These are phyloP conservation scores for Drosophila littoralis DNA, from an alignment of 1,140 invertebrate genomes.

Conservation along the genomic window DNA sequence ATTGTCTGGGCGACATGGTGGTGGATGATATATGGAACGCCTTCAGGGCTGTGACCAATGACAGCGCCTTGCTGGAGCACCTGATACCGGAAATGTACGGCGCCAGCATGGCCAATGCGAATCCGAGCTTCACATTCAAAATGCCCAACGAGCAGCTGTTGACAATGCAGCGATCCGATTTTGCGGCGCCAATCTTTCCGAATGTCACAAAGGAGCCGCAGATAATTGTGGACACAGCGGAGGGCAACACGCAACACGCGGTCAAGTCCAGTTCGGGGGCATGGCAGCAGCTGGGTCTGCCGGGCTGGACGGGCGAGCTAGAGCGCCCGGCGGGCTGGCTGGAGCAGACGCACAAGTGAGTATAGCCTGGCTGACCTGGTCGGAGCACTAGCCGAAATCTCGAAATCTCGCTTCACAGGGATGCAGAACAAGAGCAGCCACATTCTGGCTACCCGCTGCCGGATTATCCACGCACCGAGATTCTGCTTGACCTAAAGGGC, in stretches of 20 bases:
- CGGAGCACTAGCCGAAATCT: neutral
- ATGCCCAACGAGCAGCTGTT: slow-evolving; percentile 62
- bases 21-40: slow-evolving; percentile 73
- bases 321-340: slow-evolving; percentile 31
- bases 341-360: slow-evolving; percentile 58
- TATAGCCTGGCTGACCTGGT: neutral
- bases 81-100: slow-evolving; percentile 79
- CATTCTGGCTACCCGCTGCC: neutral
- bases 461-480: slow-evolving; percentile 54
- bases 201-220: slow-evolving; percentile 52
- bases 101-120: slow-evolving; percentile 49
- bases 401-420: neutral
- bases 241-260: neutral
- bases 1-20: slow-evolving; percentile 38
- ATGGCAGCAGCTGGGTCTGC: slow-evolving; percentile 66
- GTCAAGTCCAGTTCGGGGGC: slow-evolving; percentile 45
- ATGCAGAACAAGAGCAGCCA: neutral
- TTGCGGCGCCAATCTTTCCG: slow-evolving; percentile 71
- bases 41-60: slow-evolving; percentile 73
- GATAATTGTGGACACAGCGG: slow-evolving; percentile 1
- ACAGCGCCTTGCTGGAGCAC: slow-evolving; percentile 61
- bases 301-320: slow-evolving; percentile 75
- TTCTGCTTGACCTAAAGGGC: slow-evolving; percentile 51
- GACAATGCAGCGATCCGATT: slow-evolving; percentile 70
- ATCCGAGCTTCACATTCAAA: slow-evolving; percentile 73